Evolutionary conservation across 2,888 invertebrate species (phyloP).

Genomic region (Falcaria lacertinaria): DNA sequence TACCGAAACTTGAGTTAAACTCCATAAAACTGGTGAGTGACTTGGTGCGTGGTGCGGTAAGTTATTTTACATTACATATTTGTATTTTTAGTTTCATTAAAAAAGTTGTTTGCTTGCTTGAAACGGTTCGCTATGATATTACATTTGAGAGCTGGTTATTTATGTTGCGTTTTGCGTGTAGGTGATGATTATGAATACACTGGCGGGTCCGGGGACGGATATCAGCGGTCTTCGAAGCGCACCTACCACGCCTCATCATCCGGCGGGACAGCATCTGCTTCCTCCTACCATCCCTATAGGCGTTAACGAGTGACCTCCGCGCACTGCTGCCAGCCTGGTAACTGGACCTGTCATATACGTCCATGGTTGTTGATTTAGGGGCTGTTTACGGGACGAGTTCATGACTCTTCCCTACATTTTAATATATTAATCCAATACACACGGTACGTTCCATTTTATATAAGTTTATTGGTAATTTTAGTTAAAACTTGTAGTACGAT

Average conservation of each 20-base stretch:
- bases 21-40: conserved; percentile 29
- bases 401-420: not conserved
- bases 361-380: conserved; percentile 4
- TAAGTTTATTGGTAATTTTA: not conserved
- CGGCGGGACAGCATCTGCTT: conserved; percentile 53
- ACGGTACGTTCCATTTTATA: not conserved
- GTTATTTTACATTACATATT: conserved; percentile 38
- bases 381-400: not conserved
- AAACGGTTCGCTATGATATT: conserved; percentile 15
- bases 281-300: conserved; percentile 74
- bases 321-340: conserved; percentile 25
- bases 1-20: not conserved
- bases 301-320: conserved; percentile 49
- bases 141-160: conserved; percentile 9
- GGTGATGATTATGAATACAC: conserved; percentile 76
- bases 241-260: conserved; percentile 60
- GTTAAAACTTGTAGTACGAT: not conserved
- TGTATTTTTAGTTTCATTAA: conserved; percentile 10
- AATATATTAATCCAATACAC: not conserved
- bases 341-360: conserved; percentile 3
- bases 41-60: conserved; percentile 76
- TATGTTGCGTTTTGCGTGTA: conserved; percentile 23
- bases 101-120: conserved; percentile 16
- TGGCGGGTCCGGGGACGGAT: conserved; percentile 72
- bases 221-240: conserved; percentile 68